A percentile compares a stretch with the other conserved stretches of the same genome.
Evolutionary conservation across 2,797 vertebrate species (phyloP).

Genomic region (Apodemus agrarius): DNA sequence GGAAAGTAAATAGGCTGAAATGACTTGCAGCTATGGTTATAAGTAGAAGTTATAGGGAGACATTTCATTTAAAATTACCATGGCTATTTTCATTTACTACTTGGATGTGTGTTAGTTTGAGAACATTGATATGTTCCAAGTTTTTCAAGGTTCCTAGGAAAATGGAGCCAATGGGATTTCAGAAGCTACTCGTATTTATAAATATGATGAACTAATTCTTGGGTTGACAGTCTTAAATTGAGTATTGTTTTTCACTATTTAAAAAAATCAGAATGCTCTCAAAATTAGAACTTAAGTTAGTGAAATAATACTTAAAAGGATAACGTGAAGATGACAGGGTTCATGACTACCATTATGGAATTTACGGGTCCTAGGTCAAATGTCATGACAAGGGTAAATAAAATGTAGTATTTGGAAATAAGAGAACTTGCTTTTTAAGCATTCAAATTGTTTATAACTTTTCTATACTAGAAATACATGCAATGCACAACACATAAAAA

Average conservation of each 20-base stretch:
- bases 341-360: neutral
- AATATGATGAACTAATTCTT: neutral
- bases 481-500: constrained; percentile 5
- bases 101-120: neutral
- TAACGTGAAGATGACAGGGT: neutral
- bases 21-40: neutral
- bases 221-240: neutral
- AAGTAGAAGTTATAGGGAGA: neutral
- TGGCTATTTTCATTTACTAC: neutral
- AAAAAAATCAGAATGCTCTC: neutral
- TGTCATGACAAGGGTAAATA: neutral
- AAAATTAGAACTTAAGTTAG: neutral
- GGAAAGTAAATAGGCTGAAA: neutral
- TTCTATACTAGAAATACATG: neutral
- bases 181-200: neutral
- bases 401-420: neutral
- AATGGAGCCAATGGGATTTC: neutral
- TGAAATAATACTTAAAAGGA: neutral
- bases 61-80: neutral
- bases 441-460: neutral
- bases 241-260: neutral
- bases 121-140: neutral
- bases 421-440: neutral
- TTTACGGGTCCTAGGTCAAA: neutral
- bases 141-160: neutral